Evolutionary conservation across 2,888 invertebrate genomes (phyloP), one percentile per base, ranked within the genome.

Genomic region (Nebria salina): DNA sequence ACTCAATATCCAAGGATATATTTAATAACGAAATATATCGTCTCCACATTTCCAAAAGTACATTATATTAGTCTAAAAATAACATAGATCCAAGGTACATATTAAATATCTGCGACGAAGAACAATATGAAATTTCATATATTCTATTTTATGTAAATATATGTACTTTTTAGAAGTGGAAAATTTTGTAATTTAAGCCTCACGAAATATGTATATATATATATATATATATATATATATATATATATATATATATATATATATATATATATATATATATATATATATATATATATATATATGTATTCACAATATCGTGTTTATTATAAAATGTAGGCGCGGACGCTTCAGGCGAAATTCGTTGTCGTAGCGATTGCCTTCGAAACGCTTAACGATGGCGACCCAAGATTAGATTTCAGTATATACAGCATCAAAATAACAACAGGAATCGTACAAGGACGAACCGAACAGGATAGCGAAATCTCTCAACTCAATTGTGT

Each of bases 371-470:
- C 26, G 15, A 72, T 34, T 34, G 34, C 34, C 34, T 34, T 34
- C 72, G 20, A n/a, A 72, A 15, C 41, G 72, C 15, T 13, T 34
- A 34, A 72, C 20, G 26, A 72, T 34, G 72, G 15, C 34, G 34
- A 34, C 13, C 72, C 13, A 72, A 13, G 13, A 72, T 72, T 13
- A 72, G 72, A 26, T 72, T 20, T 72, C 41, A 72, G 26, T 11
- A 72, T 72, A 72, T 34, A 34, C 34, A 34, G 34, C 72, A 72
- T 20, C 72, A 25, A n/a, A 72, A 72, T 8, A 54, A 54, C 11
- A 54, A 54, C 54, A 54, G 13, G 54, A 54, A 54, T 54, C 54
- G 4, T 7, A 54, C 54, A 54, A 54, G 54, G 54, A 54, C 54
- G 34, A 34, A 54, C 54, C 11, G 8, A 54, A 3, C 7, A 13